Conservation (phyloP, 2,888 invertebrate genomes). For the Mesorhabditis spiculigera region DNA sequence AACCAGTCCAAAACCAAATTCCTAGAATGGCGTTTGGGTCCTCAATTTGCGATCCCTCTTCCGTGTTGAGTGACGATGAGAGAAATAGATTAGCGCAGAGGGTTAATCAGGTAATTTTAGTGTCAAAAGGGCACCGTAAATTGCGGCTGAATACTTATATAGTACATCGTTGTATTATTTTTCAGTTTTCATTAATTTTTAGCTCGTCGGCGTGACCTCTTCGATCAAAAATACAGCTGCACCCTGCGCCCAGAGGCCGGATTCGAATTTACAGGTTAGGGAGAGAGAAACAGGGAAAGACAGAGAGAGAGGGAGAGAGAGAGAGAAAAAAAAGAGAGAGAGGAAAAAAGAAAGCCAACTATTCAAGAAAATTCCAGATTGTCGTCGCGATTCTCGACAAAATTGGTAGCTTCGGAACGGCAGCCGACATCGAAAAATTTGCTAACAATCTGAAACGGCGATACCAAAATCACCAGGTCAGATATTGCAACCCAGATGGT, state of each 20-base stretch:
- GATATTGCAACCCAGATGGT: conserved; percentile 8
- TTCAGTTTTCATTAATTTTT: conserved; percentile 10
- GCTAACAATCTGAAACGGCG: conserved; percentile 50
- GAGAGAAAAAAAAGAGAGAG: neutral
- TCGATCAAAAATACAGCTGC: conserved; percentile 52
- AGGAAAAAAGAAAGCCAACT: neutral
- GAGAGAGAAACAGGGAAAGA: neutral
- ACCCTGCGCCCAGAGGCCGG: conserved; percentile 43
- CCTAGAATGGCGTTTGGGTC: neutral
- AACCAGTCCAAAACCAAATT: too few species aligned
- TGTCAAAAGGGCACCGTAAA: too few species aligned
- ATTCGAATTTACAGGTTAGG: conserved; percentile 41
- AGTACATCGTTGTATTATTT: neutral
- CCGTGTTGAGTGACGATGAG: conserved; percentile 51
- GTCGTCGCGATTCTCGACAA: conserved; percentile 50
- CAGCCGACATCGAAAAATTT: conserved; percentile 54
- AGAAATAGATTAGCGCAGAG: conserved; percentile 44
- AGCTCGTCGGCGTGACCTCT: conserved; percentile 48
- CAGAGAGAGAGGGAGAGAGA: too few species aligned
- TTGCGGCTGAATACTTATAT: neutral
- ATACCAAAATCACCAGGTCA: conserved; percentile 54
- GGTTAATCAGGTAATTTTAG: conserved; percentile 33
- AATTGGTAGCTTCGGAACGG: conserved; percentile 42
- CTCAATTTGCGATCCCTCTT: conserved; percentile 52
- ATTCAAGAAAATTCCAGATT: conserved; percentile 28